These are phyloP conservation scores for Paedocypris micromegethes DNA, from an alignment of 2,797 vertebrate species.

Conservation along the genomic window DNA sequence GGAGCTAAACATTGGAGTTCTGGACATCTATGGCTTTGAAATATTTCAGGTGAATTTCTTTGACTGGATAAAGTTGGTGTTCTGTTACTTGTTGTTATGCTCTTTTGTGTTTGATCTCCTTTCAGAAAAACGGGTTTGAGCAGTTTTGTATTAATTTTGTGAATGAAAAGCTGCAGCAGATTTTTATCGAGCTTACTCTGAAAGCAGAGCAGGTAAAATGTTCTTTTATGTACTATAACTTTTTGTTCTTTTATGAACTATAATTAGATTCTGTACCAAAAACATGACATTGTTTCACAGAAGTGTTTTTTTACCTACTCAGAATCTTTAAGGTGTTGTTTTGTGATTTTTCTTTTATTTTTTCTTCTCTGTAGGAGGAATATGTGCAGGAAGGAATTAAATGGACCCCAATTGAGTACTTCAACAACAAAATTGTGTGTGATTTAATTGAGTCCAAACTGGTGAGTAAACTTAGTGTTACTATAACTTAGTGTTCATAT, in stretches of 20 bases:
- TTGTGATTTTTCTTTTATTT: not conserved
- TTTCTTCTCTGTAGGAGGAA: conserved; percentile 65
- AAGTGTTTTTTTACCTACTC: too few species aligned
- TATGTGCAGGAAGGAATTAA: conserved; percentile 78
- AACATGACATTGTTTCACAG: too few species aligned
- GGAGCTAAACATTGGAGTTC: conserved; percentile 74
- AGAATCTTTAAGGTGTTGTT: not conserved
- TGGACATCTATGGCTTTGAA: conserved; percentile 83
- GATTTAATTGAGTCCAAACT: conserved; percentile 82
- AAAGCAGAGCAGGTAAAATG: conserved; percentile 76
- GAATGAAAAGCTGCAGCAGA: conserved; percentile 82
- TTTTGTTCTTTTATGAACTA: too few species aligned
- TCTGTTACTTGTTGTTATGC: too few species aligned
- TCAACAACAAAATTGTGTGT: conserved; percentile 82
- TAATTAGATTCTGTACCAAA: too few species aligned
- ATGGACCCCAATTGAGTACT: conserved; percentile 78
- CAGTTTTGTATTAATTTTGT: conserved; percentile 84
- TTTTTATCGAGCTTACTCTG: conserved; percentile 78
- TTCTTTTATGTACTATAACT: too few species aligned
- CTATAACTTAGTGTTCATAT: too few species aligned
- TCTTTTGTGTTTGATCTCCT: not conserved
- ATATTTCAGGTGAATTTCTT: conserved; percentile 74
- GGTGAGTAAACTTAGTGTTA: conserved; percentile 58
- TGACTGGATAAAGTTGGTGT: too few species aligned
- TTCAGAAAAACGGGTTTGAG: conserved; percentile 74